Conservation (phyloP, 2,888 invertebrate species). For the Erannis defoliaria region DNA sequence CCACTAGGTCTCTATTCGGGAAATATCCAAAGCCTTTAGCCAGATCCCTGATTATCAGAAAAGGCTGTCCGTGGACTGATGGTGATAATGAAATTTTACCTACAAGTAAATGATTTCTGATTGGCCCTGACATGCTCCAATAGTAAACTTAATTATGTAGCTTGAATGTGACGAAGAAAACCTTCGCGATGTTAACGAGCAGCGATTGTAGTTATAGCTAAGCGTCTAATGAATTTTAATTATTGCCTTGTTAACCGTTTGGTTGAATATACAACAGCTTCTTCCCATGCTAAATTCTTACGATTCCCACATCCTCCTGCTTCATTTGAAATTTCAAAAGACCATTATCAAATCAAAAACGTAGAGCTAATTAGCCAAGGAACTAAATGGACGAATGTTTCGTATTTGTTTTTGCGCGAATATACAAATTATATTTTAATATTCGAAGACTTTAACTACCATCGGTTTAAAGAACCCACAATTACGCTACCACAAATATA, state of each 20-base stretch:
- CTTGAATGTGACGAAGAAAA: conserved; percentile 24
- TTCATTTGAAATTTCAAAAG: conserved; percentile 56
- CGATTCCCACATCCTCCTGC: conserved; percentile 51
- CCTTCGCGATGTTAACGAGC: conserved; percentile 44
- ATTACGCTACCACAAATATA: conserved; percentile 54
- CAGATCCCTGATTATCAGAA: no score
- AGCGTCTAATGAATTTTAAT: conserved; percentile 63
- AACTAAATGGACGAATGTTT: conserved; percentile 21
- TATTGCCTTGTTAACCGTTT: conserved; percentile 53
- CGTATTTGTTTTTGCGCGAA: conserved; percentile 29
- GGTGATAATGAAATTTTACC: neutral
- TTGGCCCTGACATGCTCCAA: neutral
- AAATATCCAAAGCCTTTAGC: no score
- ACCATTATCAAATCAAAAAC: conserved; percentile 41
- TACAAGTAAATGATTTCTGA: neutral
- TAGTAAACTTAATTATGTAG: conserved; percentile 14
- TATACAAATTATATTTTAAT: conserved; percentile 51
- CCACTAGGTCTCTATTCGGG: no score
- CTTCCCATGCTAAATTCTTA: conserved; percentile 56
- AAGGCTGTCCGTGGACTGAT: no score
- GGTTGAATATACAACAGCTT: conserved; percentile 54
- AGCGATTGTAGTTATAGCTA: conserved; percentile 50
- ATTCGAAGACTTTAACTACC: conserved; percentile 50
- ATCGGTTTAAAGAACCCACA: conserved; percentile 49
- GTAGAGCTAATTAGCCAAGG: conserved; percentile 54